Percentiles rank a stretch among this genome's conserved stretches.
These are phyloP conservation scores for Eupeodes luniger DNA, from an alignment of 2,888 invertebrate genomes.

Conservation along the genomic window DNA sequence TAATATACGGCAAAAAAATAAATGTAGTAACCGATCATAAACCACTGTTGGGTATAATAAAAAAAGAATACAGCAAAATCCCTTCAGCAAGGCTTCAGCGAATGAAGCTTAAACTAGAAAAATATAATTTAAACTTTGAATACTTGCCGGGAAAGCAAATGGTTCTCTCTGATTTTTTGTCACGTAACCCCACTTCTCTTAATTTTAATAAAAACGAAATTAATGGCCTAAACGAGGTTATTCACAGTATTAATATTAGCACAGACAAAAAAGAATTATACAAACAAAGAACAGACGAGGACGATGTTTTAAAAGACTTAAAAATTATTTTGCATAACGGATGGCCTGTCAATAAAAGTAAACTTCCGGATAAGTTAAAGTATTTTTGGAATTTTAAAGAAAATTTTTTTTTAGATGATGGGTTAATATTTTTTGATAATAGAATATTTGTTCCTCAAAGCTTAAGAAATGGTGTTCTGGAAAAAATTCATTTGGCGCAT, in stretches of 20 bases:
- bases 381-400: constrained; percentile 8
- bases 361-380: not conserved
- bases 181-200: not conserved
- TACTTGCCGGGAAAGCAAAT: not conserved
- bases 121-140: not conserved
- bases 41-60: not conserved
- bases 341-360: not conserved
- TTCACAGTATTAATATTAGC: not conserved
- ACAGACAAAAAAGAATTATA: not conserved
- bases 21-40: constrained; percentile 17
- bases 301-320: not conserved
- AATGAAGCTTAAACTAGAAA: not conserved
- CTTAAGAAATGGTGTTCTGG: not conserved
- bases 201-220: not conserved
- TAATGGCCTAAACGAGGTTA: not conserved
- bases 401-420: not conserved
- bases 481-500: constrained; percentile 1
- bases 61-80: not conserved
- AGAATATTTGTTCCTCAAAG: constrained; percentile 5
- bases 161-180: not conserved
- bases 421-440: not conserved
- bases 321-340: not conserved
- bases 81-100: not conserved
- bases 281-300: not conserved
- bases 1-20: constrained; percentile 33